Evolutionary conservation across 2,113 vertebrate genomes (phyloP).

Genomic region (Eptatretus burgeri): DNA sequence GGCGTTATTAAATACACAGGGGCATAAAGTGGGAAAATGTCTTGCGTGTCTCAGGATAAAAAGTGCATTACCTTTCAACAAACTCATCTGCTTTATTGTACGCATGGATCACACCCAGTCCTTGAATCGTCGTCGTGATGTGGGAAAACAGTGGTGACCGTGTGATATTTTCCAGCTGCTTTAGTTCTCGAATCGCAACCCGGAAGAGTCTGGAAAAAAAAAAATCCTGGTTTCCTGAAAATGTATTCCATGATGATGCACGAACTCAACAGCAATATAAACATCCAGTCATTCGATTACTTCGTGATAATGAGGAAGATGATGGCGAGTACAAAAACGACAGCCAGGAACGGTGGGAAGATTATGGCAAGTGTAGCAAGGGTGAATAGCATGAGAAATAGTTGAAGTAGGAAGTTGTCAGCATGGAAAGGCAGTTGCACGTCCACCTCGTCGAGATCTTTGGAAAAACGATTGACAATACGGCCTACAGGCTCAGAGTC

Average conservation of each 20-base stretch:
- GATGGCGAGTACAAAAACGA: conserved; percentile 38
- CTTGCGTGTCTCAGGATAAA: background rate
- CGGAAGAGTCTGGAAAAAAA: conserved; percentile 13
- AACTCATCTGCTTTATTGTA: conserved; percentile 46
- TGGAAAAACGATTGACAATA: conserved; percentile 62
- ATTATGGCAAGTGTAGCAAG: conserved; percentile 40
- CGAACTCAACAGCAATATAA: too few species aligned
- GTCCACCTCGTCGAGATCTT: conserved; percentile 81
- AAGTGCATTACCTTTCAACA: conserved; percentile 29
- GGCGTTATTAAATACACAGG: too few species aligned
- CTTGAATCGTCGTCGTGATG: conserved; percentile 59
- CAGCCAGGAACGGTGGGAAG: conserved; percentile 64
- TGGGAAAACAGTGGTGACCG: conserved; percentile 63
- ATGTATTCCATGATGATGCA: too few species aligned
- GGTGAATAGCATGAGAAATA: conserved; percentile 64
- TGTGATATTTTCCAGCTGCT: conserved; percentile 59
- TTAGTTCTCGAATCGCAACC: conserved; percentile 58
- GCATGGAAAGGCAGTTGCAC: conserved; percentile 62
- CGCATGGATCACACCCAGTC: conserved; percentile 52
- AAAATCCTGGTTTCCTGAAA: too few species aligned
- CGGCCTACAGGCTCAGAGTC: conserved; percentile 46
- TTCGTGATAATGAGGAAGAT: conserved; percentile 22
- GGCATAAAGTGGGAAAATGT: background rate
- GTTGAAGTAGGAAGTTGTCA: conserved; percentile 71
- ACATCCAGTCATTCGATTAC: background rate